Percentiles rank a stretch among this genome's conserved stretches.
These are phyloP conservation scores for Actenoides lindsayi DNA, from an alignment of 2,113 vertebrate species.

Conservation along the genomic window DNA sequence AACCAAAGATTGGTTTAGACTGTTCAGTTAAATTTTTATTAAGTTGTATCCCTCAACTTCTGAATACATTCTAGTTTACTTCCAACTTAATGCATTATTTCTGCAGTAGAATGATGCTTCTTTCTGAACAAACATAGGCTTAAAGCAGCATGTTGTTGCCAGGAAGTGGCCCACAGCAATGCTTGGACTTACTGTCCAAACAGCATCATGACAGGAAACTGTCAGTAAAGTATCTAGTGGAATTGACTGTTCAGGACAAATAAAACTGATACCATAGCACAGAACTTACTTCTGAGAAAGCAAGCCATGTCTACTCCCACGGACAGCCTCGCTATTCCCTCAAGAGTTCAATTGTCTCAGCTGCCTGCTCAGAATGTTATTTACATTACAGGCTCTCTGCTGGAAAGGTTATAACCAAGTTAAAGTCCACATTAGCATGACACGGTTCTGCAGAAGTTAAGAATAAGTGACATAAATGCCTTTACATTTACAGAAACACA, in stretches of 20 bases:
- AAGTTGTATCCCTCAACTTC: background rate
- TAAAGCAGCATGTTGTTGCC: background rate
- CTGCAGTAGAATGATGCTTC: background rate
- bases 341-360: background rate
- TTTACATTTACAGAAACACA: background rate
- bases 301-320: fast-evolving
- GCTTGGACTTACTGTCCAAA: background rate
- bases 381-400: background rate
- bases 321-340: background rate
- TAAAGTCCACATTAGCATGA: background rate
- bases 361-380: background rate
- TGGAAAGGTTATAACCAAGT: background rate
- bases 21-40: background rate
- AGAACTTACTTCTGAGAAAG: background rate
- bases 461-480: background rate
- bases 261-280: background rate
- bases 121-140: background rate
- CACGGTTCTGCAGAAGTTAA: background rate
- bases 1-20: background rate
- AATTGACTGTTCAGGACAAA: background rate
- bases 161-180: background rate
- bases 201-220: background rate
- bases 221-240: background rate
- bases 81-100: background rate
- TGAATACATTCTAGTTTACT: background rate